Conservation (phyloP, 2,113 vertebrate species). For the Chroicocephalus ridibundus region DNA sequence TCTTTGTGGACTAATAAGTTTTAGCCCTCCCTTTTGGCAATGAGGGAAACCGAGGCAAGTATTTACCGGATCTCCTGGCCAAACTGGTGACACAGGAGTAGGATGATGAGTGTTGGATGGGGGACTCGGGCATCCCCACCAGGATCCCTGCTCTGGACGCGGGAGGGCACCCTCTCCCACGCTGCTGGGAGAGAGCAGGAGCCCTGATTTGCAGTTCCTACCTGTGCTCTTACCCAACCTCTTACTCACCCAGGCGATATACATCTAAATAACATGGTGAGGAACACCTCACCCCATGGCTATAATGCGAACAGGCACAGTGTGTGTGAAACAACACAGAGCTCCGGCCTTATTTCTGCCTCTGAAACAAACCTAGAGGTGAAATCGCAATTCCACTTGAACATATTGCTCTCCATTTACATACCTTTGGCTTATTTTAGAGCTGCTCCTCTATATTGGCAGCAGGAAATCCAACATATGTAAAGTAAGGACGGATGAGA, state of each 20-base stretch:
- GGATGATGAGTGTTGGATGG: neutral
- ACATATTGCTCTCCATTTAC: conserved; percentile 61
- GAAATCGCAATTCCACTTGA: conserved; percentile 42
- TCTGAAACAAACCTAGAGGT: conserved; percentile 40
- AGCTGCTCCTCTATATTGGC: conserved; percentile 29
- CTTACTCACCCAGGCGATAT: neutral
- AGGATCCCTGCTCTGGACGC: neutral
- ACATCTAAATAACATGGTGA: neutral
- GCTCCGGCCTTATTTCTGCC: conserved; percentile 13
- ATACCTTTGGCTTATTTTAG: conserved; percentile 49
- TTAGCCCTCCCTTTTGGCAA: neutral
- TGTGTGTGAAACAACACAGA: neutral
- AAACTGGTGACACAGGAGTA: neutral
- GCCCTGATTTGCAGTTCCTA: neutral
- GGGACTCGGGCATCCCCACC: neutral
- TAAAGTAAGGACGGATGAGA: conserved; percentile 39
- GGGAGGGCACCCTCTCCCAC: neutral
- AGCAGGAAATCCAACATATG: conserved; percentile 33
- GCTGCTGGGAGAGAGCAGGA: neutral
- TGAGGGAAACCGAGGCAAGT: neutral
- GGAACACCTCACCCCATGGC: neutral
- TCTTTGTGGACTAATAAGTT: neutral
- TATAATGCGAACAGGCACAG: neutral
- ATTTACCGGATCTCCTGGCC: neutral
- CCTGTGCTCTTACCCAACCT: neutral